Percentiles rank a stretch among this genome's conserved stretches.
phyloP scores from a whole-genome alignment of 2,888 invertebrate species.

The Formica aserva region DNA sequence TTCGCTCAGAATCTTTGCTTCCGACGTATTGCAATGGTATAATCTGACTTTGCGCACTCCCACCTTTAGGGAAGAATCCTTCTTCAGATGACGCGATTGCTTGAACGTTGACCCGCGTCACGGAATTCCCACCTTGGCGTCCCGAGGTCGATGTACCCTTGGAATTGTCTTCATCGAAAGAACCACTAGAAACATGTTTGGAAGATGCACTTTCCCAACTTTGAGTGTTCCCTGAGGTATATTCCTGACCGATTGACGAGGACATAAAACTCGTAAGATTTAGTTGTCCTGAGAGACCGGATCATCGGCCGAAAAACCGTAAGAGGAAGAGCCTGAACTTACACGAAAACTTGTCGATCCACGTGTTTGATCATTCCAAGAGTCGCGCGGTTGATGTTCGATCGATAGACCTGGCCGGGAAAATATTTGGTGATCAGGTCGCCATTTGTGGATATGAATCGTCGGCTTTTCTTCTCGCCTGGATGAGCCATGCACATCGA shows the following conservation, averaged over 20 bases:
- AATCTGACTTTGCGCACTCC: background rate
- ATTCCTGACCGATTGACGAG: background rate
- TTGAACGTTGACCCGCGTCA: slow-evolving; percentile 71
- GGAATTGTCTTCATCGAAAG: slow-evolving; percentile 71
- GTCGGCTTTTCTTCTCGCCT: slow-evolving; percentile 66
- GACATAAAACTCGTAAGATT: background rate
- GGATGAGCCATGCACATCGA: slow-evolving; percentile 54
- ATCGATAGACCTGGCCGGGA: slow-evolving; percentile 19
- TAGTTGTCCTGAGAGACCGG: background rate
- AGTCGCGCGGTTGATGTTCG: background rate
- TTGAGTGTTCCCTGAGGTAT: background rate
- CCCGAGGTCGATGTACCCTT: slow-evolving; percentile 70
- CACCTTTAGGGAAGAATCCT: background rate
- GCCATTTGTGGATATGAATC: slow-evolving; percentile 68
- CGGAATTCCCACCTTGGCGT: slow-evolving; percentile 70
- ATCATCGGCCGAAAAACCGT: slow-evolving; percentile 4
- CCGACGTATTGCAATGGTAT: background rate
- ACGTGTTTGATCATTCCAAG: background rate
- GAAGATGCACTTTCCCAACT: slow-evolving; percentile 53
- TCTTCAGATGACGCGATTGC: slow-evolving; percentile 36
- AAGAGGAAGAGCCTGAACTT: background rate
- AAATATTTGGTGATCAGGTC: slow-evolving; percentile 22
- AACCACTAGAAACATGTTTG: slow-evolving; percentile 70
- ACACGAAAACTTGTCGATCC: background rate
- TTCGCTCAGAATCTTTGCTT: background rate